Evolutionary conservation across 1,140 invertebrate species (phyloP), one percentile per base, ranked within the genome.

Genomic region (Bombus pyrosoma): DNA sequence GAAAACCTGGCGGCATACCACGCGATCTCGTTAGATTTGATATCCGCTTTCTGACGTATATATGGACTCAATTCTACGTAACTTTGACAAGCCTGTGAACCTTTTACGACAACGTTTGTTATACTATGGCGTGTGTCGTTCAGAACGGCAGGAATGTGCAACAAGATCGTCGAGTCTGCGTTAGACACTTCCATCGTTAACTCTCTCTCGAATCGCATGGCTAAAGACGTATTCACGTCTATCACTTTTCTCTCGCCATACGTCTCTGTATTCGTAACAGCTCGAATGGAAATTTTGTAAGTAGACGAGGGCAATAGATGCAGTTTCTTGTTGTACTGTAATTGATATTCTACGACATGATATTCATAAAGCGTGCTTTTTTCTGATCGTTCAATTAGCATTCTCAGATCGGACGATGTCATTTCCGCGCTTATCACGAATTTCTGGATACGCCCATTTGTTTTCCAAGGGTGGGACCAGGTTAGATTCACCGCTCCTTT

Each of bases 381-480:
- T 28, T 59, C 6, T 10, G 41, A 39, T 71, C 15, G 18, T 0
- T 9, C 1, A 59, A 62, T 59, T 43, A 53, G 13, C 32, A 57
- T 73, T 83, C 32, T 75, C 2, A 92, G 80, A n/a, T 74, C 64
- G 10, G 85, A 87, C 2, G 39, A 76, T 9, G 66, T 69, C 62
- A 83, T 66, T 39, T 79, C 0, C 15, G 66, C 15, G 2, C 0
- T 9, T 3, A 93, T 88, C 2, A 32, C 0, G 57, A 91, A 93
- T 57, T 53, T 39, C 0, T 68, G 2, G 0, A 93, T 28, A 25
- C 3, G 84, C 1, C 80, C 73, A 37, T 83, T 84, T 15, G 89
- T 83, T 47, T 3, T 85, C 79, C 85, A 89, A 13, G 92, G 92
- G 66, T 92, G 92, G 10, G 64, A 18, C 92, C 92, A 93, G 0